These are phyloP conservation scores for Ptilodon capucinus DNA, from an alignment of 2,888 invertebrate species.

Conservation along the genomic window DNA sequence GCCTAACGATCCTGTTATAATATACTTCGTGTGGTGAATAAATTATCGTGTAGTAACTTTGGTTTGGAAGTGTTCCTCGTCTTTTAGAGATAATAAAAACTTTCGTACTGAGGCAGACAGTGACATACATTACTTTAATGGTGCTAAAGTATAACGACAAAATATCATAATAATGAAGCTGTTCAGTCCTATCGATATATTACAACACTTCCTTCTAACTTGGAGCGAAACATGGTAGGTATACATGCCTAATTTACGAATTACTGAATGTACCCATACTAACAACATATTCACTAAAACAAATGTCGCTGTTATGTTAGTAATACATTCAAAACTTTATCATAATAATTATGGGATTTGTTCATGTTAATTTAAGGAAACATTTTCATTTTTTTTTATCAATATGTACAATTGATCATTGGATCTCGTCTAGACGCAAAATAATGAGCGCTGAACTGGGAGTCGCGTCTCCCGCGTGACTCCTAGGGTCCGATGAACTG, in stretches of 20 bases:
- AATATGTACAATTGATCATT: slow-evolving; percentile 14
- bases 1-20: slow-evolving; percentile 65
- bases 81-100: background rate
- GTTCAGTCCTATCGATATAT: background rate
- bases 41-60: slow-evolving; percentile 37
- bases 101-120: too few relatives aligned
- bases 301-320: too few relatives aligned
- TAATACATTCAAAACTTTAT: too few relatives aligned
- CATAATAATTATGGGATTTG: background rate
- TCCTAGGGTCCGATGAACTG: slow-evolving; percentile 68
- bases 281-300: background rate
- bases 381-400: background rate
- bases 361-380: background rate
- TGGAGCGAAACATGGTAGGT: background rate
- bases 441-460: slow-evolving; percentile 50
- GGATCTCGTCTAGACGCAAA: slow-evolving; percentile 52
- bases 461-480: slow-evolving; percentile 32
- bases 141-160: too few relatives aligned
- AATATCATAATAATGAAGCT: background rate
- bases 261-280: background rate
- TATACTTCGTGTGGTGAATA: slow-evolving; percentile 58
- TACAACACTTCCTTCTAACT: background rate
- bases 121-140: too few relatives aligned
- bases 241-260: background rate
- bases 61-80: background rate